These are phyloP conservation scores for Euplexia lucipara DNA, from an alignment of 2,888 invertebrate species.

Conservation along the genomic window DNA sequence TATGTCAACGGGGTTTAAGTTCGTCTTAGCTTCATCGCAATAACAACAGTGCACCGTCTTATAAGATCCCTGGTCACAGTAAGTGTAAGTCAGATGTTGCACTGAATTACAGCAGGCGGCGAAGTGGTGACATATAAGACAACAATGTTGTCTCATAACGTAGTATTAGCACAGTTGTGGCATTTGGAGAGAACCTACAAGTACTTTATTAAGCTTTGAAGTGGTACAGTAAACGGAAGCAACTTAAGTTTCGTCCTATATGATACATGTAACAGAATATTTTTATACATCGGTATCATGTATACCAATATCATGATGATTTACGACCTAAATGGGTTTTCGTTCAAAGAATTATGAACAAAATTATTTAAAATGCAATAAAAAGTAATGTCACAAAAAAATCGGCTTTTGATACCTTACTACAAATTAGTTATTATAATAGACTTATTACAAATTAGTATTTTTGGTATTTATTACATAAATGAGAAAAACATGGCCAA, in stretches of 20 bases:
- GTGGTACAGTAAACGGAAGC: slow-evolving; percentile 36
- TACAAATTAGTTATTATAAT: too few species aligned
- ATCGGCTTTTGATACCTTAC: too few species aligned
- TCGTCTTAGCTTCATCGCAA: too few species aligned
- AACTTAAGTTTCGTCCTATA: slow-evolving; percentile 9
- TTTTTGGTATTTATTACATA: too few species aligned
- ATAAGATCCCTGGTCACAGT: background rate
- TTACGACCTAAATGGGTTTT: background rate
- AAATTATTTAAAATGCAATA: too few species aligned
- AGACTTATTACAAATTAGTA: too few species aligned
- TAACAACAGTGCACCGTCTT: background rate
- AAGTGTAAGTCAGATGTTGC: slow-evolving; percentile 7
- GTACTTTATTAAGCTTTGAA: slow-evolving; percentile 46
- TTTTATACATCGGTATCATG: background rate
- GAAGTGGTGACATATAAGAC: slow-evolving; percentile 31
- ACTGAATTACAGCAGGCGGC: slow-evolving; percentile 2
- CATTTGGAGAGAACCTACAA: slow-evolving; percentile 23
- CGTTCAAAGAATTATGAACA: too few species aligned
- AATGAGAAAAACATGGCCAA: too few species aligned
- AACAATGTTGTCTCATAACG: slow-evolving; percentile 48
- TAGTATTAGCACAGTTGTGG: slow-evolving; percentile 43
- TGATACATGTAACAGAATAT: background rate
- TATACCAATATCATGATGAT: background rate
- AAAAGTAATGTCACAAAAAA: too few species aligned
- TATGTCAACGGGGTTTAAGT: too few species aligned